A percentile compares a stretch with the other conserved stretches of the same genome.
These are phyloP conservation scores for Stenchaetothrips biformis DNA, from an alignment of 2,888 invertebrate species.

Conservation along the genomic window DNA sequence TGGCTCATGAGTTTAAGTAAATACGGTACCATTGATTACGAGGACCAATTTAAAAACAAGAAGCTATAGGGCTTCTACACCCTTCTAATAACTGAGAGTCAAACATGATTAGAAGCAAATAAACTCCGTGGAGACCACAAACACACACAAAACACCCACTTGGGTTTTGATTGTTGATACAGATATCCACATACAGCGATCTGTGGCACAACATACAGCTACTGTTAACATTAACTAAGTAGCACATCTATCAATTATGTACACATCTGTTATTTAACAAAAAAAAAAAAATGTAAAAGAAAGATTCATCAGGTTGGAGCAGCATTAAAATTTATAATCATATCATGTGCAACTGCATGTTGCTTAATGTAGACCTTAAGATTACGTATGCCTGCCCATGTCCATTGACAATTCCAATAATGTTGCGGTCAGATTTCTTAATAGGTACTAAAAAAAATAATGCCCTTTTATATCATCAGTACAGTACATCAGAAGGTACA, in stretches of 20 bases:
- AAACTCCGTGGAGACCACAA: slow-evolving; percentile 21
- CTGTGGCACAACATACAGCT: slow-evolving; percentile 20
- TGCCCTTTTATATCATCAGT: not conserved
- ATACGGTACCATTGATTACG: slow-evolving; percentile 21
- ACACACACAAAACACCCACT: slow-evolving; percentile 1
- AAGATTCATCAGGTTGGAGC: not conserved
- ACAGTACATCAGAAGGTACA: not conserved
- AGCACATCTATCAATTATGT: slow-evolving; percentile 10
- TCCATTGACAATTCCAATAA: not conserved
- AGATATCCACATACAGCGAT: slow-evolving; percentile 4
- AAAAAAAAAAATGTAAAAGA: not conserved
- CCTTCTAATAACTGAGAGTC: slow-evolving; percentile 11
- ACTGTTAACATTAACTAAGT: slow-evolving; percentile 19
- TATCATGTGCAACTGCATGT: not conserved
- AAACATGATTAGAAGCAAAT: slow-evolving; percentile 22
- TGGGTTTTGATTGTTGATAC: not conserved
- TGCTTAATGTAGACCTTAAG: not conserved
- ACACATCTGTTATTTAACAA: not conserved
- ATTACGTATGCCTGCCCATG: not conserved
- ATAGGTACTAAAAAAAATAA: not conserved
- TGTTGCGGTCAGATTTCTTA: not conserved
- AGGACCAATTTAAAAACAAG: not conserved
- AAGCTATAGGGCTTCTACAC: not conserved
- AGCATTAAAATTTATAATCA: not conserved
- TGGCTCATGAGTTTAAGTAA: slow-evolving; percentile 25